Evolutionary conservation across 2,113 vertebrate species (phyloP).

Genomic region (Thalassoma bifasciatum): DNA sequence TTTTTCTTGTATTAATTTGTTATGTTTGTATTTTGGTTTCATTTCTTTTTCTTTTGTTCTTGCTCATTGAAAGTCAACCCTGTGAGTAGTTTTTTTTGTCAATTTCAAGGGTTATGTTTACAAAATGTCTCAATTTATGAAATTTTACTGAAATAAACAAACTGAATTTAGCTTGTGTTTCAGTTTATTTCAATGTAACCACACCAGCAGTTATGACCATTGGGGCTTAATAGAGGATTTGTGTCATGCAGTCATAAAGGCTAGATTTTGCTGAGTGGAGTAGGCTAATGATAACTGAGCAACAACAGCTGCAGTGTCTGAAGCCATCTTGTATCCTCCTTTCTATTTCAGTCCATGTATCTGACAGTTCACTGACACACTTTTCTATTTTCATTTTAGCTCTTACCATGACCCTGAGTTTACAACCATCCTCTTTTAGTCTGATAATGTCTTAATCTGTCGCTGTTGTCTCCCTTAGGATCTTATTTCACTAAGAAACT

Average conservation of each 20-base stretch:
- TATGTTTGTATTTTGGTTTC: too few species aligned
- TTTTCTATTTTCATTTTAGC: conserved; percentile 26
- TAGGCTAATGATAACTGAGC: conserved; percentile 36
- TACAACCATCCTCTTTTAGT: not conserved
- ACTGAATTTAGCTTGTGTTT: not conserved
- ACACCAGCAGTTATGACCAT: not conserved
- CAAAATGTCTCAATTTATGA: not conserved
- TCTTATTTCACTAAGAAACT: too few species aligned
- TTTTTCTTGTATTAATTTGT: too few species aligned
- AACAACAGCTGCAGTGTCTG: conserved; percentile 8
- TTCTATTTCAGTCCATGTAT: conserved; percentile 54
- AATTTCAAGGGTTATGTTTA: not conserved
- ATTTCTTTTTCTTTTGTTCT: too few species aligned
- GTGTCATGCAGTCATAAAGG: not conserved
- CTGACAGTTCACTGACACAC: conserved; percentile 49
- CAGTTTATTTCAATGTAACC: not conserved
- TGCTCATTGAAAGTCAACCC: too few species aligned
- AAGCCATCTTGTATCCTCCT: conserved; percentile 43
- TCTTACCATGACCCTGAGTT: not conserved
- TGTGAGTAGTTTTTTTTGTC: too few species aligned
- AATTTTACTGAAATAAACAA: not conserved
- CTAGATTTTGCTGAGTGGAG: not conserved
- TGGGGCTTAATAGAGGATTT: not conserved
- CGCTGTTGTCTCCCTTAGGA: too few species aligned
- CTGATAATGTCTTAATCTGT: not conserved